Evolutionary conservation across 92 coral and sea anemone species (phyloP).

Genomic region (Umimayanthus chanpuru): DNA sequence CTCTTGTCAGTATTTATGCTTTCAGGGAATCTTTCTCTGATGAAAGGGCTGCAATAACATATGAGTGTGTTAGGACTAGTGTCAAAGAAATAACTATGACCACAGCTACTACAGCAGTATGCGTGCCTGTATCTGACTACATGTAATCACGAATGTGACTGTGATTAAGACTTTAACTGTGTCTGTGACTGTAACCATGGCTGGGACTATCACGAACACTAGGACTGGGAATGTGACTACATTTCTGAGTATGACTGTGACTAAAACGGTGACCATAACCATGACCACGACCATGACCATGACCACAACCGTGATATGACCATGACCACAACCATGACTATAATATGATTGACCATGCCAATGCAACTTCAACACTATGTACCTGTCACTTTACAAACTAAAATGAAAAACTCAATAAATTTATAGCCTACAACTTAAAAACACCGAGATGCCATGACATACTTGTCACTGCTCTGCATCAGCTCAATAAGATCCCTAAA

Average conservation of each 20-base stretch:
- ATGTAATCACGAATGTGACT: no score
- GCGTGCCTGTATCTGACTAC: no score
- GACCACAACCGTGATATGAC: background rate
- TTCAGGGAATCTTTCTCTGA: slow-evolving; percentile 86
- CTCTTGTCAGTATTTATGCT: slow-evolving; percentile 82
- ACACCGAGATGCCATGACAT: slow-evolving; percentile 8
- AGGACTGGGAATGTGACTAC: no score
- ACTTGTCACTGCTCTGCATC: slow-evolving; percentile 97
- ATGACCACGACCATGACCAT: no score
- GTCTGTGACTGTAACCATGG: no score
- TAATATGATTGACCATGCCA: no score
- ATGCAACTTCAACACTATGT: no score
- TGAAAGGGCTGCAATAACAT: slow-evolving; percentile 66
- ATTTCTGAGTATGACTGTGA: no score
- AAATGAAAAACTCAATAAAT: background rate
- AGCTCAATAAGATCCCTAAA: slow-evolving; percentile 95
- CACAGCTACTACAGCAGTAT: background rate
- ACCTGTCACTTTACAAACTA: background rate
- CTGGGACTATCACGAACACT: no score
- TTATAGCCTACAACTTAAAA: no score
- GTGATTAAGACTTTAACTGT: no score
- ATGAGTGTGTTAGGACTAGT: background rate
- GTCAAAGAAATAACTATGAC: background rate
- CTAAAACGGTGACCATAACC: no score
- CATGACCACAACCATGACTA: background rate